phyloP scores from a whole-genome alignment of 1,140 invertebrate genomes.

The Bactericera cockerelli region DNA sequence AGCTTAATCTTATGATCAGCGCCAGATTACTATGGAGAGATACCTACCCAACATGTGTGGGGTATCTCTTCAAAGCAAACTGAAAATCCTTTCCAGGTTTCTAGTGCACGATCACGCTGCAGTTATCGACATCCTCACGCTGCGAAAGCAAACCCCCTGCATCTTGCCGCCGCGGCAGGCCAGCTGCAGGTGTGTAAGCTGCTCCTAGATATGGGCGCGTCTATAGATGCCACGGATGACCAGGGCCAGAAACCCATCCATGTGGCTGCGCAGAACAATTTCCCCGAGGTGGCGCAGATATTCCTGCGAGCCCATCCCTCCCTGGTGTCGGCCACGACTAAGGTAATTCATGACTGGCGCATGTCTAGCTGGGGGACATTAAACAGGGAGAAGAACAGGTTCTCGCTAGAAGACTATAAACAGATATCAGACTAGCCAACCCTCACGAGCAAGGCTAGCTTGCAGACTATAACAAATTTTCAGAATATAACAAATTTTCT shows the following conservation, averaged over 20 bases:
- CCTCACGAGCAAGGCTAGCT: too few relatives aligned
- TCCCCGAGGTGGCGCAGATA: constrained; percentile 92
- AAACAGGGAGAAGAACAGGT: too few relatives aligned
- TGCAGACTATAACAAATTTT: too few relatives aligned
- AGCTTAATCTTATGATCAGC: too few relatives aligned
- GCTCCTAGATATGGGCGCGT: constrained; percentile 86
- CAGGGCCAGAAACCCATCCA: constrained; percentile 76
- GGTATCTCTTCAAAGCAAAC: too few relatives aligned
- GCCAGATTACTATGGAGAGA: too few relatives aligned
- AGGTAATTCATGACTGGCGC: constrained; percentile 31
- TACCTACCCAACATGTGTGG: too few relatives aligned
- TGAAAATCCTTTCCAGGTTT: constrained; percentile 54
- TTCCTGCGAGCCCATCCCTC: constrained; percentile 93
- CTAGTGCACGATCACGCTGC: constrained; percentile 88
- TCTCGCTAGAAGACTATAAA: too few relatives aligned
- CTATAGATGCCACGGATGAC: constrained; percentile 91
- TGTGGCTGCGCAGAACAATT: constrained; percentile 94
- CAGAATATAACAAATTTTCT: too few relatives aligned
- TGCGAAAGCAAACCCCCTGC: constrained; percentile 76
- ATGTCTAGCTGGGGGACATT: too few relatives aligned
- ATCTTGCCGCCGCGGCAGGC: constrained; percentile 78
- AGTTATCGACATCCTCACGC: constrained; percentile 82
- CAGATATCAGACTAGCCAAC: too few relatives aligned
- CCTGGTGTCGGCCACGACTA: constrained; percentile 83
- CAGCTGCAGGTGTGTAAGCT: constrained; percentile 89